A percentile compares a stretch with the other conserved stretches of the same genome.
Evolutionary conservation across 2,888 invertebrate species (phyloP).

Genomic region (Epinotia bilunana): DNA sequence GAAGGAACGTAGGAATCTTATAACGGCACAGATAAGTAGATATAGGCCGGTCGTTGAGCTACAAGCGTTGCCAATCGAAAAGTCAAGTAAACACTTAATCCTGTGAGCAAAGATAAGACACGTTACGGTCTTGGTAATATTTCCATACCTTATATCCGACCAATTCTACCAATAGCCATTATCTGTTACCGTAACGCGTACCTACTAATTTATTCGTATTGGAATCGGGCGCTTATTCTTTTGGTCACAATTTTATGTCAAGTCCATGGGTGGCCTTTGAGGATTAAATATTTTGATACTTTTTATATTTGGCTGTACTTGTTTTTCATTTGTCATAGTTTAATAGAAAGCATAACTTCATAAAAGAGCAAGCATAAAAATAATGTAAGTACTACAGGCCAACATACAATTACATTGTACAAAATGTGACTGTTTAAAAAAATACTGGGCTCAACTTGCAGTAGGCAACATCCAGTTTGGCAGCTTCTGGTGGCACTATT

Average conservation of each 20-base stretch:
- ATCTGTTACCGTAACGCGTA: neutral
- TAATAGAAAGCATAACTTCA: no score
- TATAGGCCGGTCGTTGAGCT: neutral
- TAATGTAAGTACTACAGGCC: no score
- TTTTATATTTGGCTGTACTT: no score
- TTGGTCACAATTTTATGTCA: neutral
- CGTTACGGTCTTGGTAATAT: neutral
- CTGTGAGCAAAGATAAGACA: neutral
- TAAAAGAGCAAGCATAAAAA: no score
- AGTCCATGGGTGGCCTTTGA: neutral
- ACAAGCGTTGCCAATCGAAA: neutral
- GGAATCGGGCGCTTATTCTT: neutral
- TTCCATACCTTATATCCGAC: neutral
- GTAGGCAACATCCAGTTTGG: no score
- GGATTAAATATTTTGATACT: no score
- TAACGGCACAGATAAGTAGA: slow-evolving; percentile 25
- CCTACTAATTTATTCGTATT: neutral
- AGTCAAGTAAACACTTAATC: neutral
- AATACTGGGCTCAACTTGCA: no score
- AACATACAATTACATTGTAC: no score
- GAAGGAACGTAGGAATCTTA: slow-evolving; percentile 37
- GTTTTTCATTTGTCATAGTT: no score
- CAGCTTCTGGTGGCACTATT: no score
- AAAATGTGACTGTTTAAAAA: no score
- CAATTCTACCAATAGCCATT: neutral